Evolutionary conservation across 1,140 invertebrate genomes (phyloP).

Genomic region (Phenacoccus solenopsis): DNA sequence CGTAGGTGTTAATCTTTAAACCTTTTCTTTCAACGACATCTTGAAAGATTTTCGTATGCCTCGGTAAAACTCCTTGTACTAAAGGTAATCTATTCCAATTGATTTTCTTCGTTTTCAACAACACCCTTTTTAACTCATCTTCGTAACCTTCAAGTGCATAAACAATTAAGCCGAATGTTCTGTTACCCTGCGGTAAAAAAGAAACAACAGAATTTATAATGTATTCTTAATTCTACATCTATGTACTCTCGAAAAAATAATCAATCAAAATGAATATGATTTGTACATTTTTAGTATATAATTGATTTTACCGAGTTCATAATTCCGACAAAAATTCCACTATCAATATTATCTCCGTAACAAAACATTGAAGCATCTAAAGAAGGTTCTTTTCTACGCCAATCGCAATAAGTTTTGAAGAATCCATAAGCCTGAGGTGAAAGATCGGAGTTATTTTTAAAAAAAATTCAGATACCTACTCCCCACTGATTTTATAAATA

Average conservation of each 20-base stretch:
- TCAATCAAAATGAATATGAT: no score
- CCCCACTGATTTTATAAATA: not conserved
- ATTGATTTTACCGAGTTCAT: not conserved
- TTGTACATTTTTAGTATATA: no score
- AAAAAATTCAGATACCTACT: not conserved
- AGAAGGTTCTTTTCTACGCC: not conserved
- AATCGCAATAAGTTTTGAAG: not conserved
- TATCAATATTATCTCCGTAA: not conserved
- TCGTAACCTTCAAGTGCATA: not conserved
- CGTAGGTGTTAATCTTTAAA: not conserved
- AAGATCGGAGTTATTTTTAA: not conserved
- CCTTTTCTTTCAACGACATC: not conserved
- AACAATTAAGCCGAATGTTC: not conserved
- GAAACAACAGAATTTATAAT: not conserved
- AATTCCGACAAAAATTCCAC: not conserved
- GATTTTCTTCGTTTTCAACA: not conserved
- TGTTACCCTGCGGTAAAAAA: not conserved
- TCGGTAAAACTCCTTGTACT: not conserved
- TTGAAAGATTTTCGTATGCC: not conserved
- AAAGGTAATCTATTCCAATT: not conserved
- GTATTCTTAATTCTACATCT: no score
- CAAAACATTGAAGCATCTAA: not conserved
- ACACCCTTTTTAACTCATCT: not conserved
- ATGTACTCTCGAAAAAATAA: no score
- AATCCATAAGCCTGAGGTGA: not conserved